These are phyloP conservation scores for Mimumesa dahlbomi DNA, from an alignment of 2,888 invertebrate species.

Conservation along the genomic window DNA sequence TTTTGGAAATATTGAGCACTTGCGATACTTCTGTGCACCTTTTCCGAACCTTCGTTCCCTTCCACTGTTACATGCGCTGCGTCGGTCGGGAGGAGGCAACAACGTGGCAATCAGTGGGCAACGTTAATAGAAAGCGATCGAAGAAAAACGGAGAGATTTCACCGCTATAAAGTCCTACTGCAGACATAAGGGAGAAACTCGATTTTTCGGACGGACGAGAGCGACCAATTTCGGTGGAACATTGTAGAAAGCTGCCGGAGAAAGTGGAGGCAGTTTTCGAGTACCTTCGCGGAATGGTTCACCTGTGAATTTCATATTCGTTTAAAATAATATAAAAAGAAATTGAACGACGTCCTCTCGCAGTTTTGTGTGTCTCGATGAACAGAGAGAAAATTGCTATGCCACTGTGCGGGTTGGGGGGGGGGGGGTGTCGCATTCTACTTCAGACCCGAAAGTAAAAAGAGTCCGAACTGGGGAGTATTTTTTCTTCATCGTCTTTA, in stretches of 20 bases:
- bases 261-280: no score
- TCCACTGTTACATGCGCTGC: background rate
- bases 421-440: background rate
- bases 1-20: slow-evolving; percentile 22
- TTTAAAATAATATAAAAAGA: slow-evolving; percentile 36
- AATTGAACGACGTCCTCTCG: slow-evolving; percentile 35
- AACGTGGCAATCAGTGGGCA: no score
- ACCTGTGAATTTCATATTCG: background rate
- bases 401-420: slow-evolving; percentile 10
- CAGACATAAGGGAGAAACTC: no score
- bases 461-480: slow-evolving; percentile 23
- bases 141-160: no score
- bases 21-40: background rate
- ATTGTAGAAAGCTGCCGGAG: no score
- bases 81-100: background rate
- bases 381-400: slow-evolving; percentile 46
- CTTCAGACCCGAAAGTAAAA: slow-evolving; percentile 5
- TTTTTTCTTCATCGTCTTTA: slow-evolving; percentile 28
- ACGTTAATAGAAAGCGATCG: no score
- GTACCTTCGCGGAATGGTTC: background rate
- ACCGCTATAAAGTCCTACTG: no score
- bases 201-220: no score
- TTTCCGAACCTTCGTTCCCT: background rate
- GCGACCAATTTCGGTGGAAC: no score
- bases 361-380: slow-evolving; percentile 24